Percentiles rank a stretch among this genome's conserved stretches.
Conservation (phyloP, 1,140 invertebrate genomes). For the Pissodes strobi region DNA sequence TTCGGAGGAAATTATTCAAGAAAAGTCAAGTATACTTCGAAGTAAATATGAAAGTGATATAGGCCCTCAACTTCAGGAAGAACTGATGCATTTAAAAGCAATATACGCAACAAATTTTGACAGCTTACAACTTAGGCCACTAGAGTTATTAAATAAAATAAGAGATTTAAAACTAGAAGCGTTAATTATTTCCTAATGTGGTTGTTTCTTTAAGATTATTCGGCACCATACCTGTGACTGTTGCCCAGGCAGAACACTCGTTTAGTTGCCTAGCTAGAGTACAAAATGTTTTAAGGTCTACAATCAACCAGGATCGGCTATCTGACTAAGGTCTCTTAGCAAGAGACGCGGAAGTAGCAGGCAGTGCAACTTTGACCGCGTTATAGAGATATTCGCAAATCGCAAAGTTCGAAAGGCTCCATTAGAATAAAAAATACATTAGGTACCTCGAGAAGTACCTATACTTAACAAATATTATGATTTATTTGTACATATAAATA, state of each 20-base stretch:
- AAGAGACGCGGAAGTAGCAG: neutral
- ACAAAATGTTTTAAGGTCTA: neutral
- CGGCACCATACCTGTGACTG: neutral
- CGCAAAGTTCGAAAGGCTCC: no score
- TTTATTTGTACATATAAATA: no score
- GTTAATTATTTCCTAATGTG: neutral
- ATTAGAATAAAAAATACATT: no score
- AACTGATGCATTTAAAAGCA: neutral
- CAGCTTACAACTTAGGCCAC: neutral
- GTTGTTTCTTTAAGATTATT: no score
- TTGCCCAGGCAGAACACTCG: neutral
- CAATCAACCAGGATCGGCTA: no score
- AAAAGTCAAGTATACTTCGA: neutral
- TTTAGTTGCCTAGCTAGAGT: neutral
- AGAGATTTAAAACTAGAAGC: neutral
- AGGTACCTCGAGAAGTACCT: no score
- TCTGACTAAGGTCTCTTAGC: neutral
- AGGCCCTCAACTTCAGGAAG: neutral
- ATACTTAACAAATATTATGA: no score
- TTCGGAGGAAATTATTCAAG: neutral
- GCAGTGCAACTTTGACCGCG: neutral
- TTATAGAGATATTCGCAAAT: neutral
- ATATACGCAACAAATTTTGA: neutral
- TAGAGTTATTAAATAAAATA: neutral
- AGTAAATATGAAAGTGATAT: neutral